phyloP scores from a whole-genome alignment of 2,113 vertebrate species.

The Australoheros scitulus region DNA sequence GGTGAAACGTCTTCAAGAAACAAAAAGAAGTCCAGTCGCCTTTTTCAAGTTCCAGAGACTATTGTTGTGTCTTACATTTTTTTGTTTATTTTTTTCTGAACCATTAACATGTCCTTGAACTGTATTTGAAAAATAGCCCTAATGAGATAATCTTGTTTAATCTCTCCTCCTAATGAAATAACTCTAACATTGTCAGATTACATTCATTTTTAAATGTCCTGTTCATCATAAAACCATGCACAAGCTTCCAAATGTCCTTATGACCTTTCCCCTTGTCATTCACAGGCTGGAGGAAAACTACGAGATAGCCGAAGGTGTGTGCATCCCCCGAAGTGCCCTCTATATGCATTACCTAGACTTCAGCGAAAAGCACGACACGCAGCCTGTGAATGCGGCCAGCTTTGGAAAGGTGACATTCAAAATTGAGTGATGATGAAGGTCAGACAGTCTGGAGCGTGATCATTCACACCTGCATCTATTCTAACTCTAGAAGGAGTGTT shows the following conservation, averaged over 20 bases:
- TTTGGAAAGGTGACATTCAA: conserved; percentile 92
- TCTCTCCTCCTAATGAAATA: neutral
- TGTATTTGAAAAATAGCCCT: neutral
- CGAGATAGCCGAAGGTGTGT: conserved; percentile 98
- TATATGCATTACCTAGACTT: conserved; percentile 99
- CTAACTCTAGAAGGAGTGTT: neutral
- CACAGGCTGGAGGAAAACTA: conserved; percentile 98
- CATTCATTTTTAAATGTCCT: neutral
- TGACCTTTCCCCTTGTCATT: conserved; percentile 34
- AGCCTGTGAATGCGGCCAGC: conserved; percentile 98
- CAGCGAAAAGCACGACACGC: conserved; percentile 97
- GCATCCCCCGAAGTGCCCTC: conserved; percentile 96
- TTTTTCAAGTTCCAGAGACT: too few relatives aligned
- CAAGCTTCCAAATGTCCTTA: neutral
- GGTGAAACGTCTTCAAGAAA: too few relatives aligned
- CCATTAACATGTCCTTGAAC: neutral
- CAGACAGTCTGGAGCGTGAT: neutral
- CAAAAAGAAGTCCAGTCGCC: too few relatives aligned
- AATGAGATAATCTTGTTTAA: neutral
- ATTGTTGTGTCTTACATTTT: neutral
- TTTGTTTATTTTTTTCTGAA: neutral
- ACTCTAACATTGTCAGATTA: neutral
- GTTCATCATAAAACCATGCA: neutral
- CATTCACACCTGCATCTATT: neutral
- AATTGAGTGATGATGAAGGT: neutral